Evolutionary conservation across 53 echinoderm and acorn worm genomes (phyloP).

Genomic region (Luidia sarsii): DNA sequence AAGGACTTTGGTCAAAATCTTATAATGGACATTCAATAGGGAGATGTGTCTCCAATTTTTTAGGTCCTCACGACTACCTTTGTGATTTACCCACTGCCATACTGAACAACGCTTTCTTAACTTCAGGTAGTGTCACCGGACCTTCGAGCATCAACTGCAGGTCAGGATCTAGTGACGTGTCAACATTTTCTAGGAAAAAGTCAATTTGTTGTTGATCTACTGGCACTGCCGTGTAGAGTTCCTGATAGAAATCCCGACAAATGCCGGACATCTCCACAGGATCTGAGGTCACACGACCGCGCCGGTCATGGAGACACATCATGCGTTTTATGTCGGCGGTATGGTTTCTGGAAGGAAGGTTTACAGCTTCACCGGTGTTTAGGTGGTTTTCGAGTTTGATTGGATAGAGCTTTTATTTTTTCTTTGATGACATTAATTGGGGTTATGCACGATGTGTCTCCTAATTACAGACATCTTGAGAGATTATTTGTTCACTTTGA

Average conservation of each 20-base stretch:
- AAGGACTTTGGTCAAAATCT: slow-evolving; percentile 45
- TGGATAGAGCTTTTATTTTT: no score
- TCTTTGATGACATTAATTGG: no score
- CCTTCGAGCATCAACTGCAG: not conserved
- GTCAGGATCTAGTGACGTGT: not conserved
- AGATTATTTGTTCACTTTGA: no score
- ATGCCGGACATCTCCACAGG: not conserved
- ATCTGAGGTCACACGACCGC: not conserved
- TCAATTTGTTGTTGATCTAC: not conserved
- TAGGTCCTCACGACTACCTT: not conserved
- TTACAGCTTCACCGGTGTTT: no score
- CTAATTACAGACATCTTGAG: no score
- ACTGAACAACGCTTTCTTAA: slow-evolving; percentile 2
- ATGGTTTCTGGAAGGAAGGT: no score
- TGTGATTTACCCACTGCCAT: slow-evolving; percentile 45
- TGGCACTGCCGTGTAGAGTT: not conserved
- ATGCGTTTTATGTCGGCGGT: not conserved
- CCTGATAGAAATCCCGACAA: not conserved
- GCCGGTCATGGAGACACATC: not conserved
- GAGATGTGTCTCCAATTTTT: slow-evolving; percentile 57
- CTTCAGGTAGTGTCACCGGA: slow-evolving; percentile 13
- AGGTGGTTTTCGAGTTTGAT: no score
- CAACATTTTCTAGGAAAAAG: not conserved
- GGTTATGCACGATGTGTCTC: no score
- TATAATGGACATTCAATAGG: slow-evolving; percentile 53